These are phyloP conservation scores for Drosophila pseudoananassae DNA, from an alignment of 1,140 invertebrate genomes.

Conservation along the genomic window DNA sequence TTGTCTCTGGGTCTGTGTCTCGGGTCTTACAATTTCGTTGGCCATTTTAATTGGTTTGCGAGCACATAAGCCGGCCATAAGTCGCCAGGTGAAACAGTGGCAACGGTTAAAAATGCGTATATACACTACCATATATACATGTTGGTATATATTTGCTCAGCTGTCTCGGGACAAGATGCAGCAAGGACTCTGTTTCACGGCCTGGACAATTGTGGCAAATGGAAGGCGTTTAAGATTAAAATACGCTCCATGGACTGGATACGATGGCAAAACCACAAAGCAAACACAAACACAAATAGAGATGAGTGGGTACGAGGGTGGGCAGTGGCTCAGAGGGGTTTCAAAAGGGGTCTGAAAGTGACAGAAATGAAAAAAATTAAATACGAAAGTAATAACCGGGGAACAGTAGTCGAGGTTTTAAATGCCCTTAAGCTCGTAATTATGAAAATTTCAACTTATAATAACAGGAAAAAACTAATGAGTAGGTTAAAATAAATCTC, in stretches of 20 bases:
- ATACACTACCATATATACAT: constrained; percentile 1
- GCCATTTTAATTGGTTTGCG: constrained; percentile 77
- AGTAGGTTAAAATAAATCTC: no score
- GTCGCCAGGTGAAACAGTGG: constrained; percentile 50
- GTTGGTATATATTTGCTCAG: constrained; percentile 25
- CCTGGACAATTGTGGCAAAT: constrained; percentile 75
- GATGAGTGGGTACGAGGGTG: constrained; percentile 18
- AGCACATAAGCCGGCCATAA: constrained; percentile 72
- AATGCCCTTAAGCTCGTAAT: neutral
- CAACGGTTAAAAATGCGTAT: constrained; percentile 25
- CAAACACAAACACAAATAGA: constrained; percentile 74
- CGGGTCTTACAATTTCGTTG: constrained; percentile 56
- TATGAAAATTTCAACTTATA: neutral
- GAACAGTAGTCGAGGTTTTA: neutral
- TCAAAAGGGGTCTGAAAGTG: neutral
- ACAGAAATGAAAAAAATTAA: constrained; percentile 22
- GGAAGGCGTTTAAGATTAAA: constrained; percentile 81
- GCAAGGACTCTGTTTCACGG: constrained; percentile 13
- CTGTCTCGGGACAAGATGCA: constrained; percentile 38
- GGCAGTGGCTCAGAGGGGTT: neutral
- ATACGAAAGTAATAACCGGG: constrained; percentile 14
- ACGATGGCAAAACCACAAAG: constrained; percentile 71
- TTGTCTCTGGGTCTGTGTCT: constrained; percentile 15
- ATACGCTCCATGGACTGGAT: constrained; percentile 54
- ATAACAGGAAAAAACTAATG: no score